phyloP scores from a whole-genome alignment of 2,113 vertebrate genomes.

The Oreotragus oreotragus region DNA sequence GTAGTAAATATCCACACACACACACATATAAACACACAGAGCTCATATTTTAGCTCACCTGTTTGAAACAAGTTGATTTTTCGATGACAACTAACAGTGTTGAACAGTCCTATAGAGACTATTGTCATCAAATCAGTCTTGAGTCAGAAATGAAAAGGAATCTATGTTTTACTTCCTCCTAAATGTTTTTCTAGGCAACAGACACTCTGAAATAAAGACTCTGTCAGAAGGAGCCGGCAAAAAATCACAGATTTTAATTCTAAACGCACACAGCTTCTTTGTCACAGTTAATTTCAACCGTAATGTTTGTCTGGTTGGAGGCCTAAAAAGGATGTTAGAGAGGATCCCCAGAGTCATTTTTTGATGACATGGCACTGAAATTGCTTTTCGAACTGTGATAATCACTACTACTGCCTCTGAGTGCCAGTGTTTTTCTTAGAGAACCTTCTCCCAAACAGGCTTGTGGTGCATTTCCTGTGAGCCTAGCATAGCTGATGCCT shows the following conservation, averaged over 20 bases:
- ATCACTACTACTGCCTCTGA: neutral
- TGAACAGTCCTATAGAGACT: neutral
- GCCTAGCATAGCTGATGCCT: neutral
- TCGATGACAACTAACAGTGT: neutral
- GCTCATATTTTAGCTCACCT: neutral
- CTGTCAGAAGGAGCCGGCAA: neutral
- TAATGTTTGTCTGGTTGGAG: neutral
- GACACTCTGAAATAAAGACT: neutral
- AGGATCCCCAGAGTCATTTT: neutral
- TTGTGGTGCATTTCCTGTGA: neutral
- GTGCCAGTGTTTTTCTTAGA: neutral
- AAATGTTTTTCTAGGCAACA: neutral
- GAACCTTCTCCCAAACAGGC: neutral
- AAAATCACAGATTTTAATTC: neutral
- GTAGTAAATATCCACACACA: neutral
- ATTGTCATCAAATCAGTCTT: conserved; percentile 13
- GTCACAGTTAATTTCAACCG: neutral
- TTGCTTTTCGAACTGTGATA: neutral
- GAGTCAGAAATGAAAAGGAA: conserved; percentile 16
- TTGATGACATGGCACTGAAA: neutral
- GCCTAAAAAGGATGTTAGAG: neutral
- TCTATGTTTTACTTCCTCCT: neutral
- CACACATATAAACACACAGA: neutral
- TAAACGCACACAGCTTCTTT: neutral
- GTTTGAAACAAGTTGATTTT: conserved; percentile 10